These are phyloP conservation scores for Zhuqinia jingwanae DNA, from an alignment of 2,888 invertebrate genomes.

Conservation along the genomic window DNA sequence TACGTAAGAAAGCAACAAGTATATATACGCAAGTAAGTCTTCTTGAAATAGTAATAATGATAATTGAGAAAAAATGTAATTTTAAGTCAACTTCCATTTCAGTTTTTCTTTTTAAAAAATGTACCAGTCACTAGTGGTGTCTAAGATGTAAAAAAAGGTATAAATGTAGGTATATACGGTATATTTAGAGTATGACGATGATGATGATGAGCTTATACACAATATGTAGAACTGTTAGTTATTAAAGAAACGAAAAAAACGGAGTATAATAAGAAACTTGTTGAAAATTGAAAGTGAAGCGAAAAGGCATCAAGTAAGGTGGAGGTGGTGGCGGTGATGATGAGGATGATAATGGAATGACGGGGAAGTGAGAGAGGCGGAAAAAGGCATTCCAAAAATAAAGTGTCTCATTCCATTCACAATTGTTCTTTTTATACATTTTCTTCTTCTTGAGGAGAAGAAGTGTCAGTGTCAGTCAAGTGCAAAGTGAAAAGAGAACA, in stretches of 20 bases:
- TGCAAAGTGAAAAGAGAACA: slow-evolving; percentile 32
- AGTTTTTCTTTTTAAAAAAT: too few relatives aligned
- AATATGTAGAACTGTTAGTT: not conserved
- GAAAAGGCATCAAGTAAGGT: not conserved
- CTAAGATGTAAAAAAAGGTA: not conserved
- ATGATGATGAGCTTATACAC: too few relatives aligned
- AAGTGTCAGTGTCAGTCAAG: slow-evolving; percentile 64
- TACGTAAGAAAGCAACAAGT: slow-evolving; percentile 27
- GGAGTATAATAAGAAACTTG: slow-evolving; percentile 50
- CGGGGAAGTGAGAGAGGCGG: slow-evolving; percentile 29
- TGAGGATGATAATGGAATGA: slow-evolving; percentile 45
- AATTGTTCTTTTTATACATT: slow-evolving; percentile 4
- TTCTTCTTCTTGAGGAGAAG: not conserved
- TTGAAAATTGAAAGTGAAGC: slow-evolving; percentile 52
- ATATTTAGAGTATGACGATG: too few relatives aligned
- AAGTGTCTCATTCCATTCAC: slow-evolving; percentile 50
- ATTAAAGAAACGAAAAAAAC: not conserved
- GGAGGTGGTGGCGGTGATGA: not conserved
- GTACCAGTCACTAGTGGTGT: not conserved
- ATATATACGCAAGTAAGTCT: not conserved
- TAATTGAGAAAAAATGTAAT: slow-evolving; percentile 14
- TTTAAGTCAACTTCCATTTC: slow-evolving; percentile 27
- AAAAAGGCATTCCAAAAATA: slow-evolving; percentile 56
- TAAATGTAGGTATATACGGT: too few relatives aligned
- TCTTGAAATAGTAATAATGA: not conserved